Base-by-base conservation (phyloP, 2,888 invertebrate species). In the Boloria selene region DNA sequence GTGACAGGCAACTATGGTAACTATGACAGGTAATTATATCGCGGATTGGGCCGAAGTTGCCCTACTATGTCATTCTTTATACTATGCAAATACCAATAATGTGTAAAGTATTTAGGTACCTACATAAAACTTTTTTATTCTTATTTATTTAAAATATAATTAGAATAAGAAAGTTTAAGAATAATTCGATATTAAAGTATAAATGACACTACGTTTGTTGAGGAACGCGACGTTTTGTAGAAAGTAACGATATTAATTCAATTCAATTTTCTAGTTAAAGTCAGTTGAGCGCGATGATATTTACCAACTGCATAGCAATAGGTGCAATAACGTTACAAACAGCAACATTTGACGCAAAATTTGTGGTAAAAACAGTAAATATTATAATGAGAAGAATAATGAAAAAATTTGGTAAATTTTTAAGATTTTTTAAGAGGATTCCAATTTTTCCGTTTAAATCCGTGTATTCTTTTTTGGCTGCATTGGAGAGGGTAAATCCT, bases 341-440 rank as follows among this genome's bases (percentile, higher is more conserved):
- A 2, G 87, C 90, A 0, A 90, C 85, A 64, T 88, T 90, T 0
- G 90, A 86, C 0, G 90, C 89, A 59, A 90, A 88, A 61, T 90
- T 90, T 0, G 90, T 90, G 0, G 84, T 62, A 49, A 88, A 79
- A 0, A 82, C 60, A 1, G 85, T 79, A 6, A 84, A 70, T 0
- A 83, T 4, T 7, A 86, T 80, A 0, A 87, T 70, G 0, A 87
- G 13, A 0, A 88, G 58, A 5, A 88, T 55, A 0, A 84, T 71
- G 0, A 79, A 0, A 0, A 14, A 2, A 61, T 84, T 81, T 3
- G 83, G 81, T 13, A 86, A 61, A 1, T 1, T 4, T 7, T 70
- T 68, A 13, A 86, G 68, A 0, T 26, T 45, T 26, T 69, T 68
- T 22, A 88, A 71, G 2, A 69, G 5, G 0, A 72, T 72, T 26